A percentile compares a stretch with the other conserved stretches of the same genome.
Evolutionary conservation across 2,888 invertebrate species (phyloP).

Genomic region (Dryobota labecula): DNA sequence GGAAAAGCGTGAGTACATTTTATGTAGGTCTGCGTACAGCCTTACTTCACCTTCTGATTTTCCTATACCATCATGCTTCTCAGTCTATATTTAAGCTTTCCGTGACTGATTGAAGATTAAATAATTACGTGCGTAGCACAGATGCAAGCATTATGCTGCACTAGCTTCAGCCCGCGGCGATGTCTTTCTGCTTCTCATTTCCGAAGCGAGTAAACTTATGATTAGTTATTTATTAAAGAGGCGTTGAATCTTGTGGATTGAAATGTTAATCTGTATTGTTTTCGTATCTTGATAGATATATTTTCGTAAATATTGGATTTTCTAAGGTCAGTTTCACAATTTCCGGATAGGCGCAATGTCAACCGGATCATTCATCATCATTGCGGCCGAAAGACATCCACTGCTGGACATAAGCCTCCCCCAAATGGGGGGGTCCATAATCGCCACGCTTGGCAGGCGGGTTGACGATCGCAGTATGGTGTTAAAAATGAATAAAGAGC

Average conservation of each 20-base stretch:
- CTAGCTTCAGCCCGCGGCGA: constrained; percentile 33
- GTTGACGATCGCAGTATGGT: no score
- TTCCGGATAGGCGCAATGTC: no score
- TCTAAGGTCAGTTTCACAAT: not conserved
- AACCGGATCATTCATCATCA: no score
- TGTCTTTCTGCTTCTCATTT: constrained; percentile 26
- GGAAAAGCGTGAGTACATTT: not conserved
- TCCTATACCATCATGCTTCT: not conserved
- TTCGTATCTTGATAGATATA: not conserved
- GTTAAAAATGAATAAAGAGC: no score
- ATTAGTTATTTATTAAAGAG: constrained; percentile 9
- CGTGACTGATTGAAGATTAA: constrained; percentile 64
- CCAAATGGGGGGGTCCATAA: no score
- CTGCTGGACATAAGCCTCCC: no score
- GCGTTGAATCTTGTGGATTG: not conserved
- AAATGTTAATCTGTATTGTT: constrained; percentile 10
- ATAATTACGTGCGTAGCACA: constrained; percentile 60
- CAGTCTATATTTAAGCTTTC: constrained; percentile 50
- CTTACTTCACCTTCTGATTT: constrained; percentile 43
- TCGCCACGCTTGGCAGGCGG: no score
- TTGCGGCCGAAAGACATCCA: no score
- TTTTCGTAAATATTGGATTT: not conserved
- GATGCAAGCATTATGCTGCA: constrained; percentile 37
- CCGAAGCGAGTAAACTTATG: constrained; percentile 9
- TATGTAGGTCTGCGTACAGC: no score